Conservation (phyloP, 2,888 invertebrate species). For the Halictus ligatus region DNA sequence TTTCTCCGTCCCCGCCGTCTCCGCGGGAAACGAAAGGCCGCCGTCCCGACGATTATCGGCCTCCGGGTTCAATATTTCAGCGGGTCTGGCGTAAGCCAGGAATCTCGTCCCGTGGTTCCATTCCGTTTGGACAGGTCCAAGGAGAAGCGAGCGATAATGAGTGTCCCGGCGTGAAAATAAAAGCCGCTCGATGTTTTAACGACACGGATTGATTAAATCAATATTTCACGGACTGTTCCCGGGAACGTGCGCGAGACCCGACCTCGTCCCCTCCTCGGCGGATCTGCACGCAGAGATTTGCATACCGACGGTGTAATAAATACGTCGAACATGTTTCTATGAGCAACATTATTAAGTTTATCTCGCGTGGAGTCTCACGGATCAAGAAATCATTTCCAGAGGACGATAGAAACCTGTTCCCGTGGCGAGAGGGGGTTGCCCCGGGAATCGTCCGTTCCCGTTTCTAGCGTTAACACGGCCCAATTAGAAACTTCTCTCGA, state of each 20-base stretch:
- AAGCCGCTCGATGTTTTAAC: conserved; percentile 30
- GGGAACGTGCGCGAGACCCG: conserved; percentile 9
- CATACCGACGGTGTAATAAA: conserved; percentile 55
- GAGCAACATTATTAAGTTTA: conserved; percentile 60
- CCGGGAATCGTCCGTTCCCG: conserved; percentile 31
- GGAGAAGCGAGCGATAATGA: conserved; percentile 28
- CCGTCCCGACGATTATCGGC: background rate
- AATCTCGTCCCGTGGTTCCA: conserved; percentile 11
- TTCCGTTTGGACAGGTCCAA: conserved; percentile 1
- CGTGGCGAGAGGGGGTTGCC: conserved; percentile 1
- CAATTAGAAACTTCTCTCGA: conserved; percentile 52
- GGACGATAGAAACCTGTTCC: conserved; percentile 51
- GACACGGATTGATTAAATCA: conserved; percentile 54
- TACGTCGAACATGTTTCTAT: conserved; percentile 54
- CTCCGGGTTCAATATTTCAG: conserved; percentile 5
- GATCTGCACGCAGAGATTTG: conserved; percentile 29
- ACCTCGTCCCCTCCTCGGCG: background rate
- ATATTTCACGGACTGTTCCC: conserved; percentile 44
- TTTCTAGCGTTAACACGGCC: conserved; percentile 48
- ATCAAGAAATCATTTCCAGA: conserved; percentile 58
- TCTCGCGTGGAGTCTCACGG: conserved; percentile 39
- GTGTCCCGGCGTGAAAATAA: conserved; percentile 28
- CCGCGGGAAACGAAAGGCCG: background rate
- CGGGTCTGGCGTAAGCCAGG: conserved; percentile 5
- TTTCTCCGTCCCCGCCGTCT: background rate